phyloP scores from a whole-genome alignment of 2,113 vertebrate genomes.

The Perca fluviatilis region DNA sequence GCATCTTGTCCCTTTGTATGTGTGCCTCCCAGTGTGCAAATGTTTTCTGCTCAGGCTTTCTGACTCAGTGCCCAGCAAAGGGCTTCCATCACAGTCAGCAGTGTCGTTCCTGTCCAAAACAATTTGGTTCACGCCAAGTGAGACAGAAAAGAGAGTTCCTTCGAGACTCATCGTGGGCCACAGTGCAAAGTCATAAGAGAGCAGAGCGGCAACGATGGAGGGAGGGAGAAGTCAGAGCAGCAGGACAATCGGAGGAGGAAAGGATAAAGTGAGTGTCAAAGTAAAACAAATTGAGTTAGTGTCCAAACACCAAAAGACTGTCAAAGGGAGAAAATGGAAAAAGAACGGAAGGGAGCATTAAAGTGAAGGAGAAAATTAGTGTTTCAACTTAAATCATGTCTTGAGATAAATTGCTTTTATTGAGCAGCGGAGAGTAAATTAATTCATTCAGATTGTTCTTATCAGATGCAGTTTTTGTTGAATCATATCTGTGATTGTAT shows the following conservation, averaged over 20 bases:
- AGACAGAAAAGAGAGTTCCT: slow-evolving; percentile 39
- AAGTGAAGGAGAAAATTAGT: background rate
- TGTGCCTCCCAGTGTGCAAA: slow-evolving; percentile 36
- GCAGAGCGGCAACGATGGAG: background rate
- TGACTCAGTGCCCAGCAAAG: slow-evolving; percentile 55
- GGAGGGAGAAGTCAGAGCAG: slow-evolving; percentile 1
- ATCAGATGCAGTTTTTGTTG: background rate
- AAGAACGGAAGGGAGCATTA: background rate
- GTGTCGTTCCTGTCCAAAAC: slow-evolving; percentile 51
- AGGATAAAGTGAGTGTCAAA: slow-evolving; percentile 7
- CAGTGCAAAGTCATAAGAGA: slow-evolving; percentile 38
- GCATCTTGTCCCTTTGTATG: slow-evolving; percentile 48
- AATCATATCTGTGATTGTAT: background rate
- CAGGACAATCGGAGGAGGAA: background rate
- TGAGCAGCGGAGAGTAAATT: background rate
- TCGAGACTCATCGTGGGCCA: slow-evolving; percentile 22
- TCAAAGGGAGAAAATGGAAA: slow-evolving; percentile 1
- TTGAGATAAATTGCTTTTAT: background rate
- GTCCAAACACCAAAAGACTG: slow-evolving; percentile 20
- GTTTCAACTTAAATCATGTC: background rate
- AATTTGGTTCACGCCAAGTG: slow-evolving; percentile 54
- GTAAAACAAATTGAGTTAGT: slow-evolving; percentile 34
- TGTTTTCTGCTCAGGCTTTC: slow-evolving; percentile 50
- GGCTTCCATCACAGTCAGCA: slow-evolving; percentile 48
- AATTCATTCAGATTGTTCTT: background rate